These are phyloP conservation scores for Calameuta idolon DNA, from an alignment of 2,888 invertebrate species.

Conservation along the genomic window DNA sequence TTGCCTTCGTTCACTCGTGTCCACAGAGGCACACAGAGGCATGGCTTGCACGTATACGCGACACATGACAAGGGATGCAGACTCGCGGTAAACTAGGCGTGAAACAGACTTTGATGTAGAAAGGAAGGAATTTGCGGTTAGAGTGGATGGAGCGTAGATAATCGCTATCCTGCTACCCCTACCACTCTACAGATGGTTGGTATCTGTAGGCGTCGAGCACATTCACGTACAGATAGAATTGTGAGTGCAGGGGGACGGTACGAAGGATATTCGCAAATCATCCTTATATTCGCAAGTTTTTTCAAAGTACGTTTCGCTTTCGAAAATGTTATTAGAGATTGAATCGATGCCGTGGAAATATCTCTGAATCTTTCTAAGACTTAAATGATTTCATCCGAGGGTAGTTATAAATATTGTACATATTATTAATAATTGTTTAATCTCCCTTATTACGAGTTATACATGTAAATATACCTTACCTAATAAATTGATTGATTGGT, in stretches of 20 bases:
- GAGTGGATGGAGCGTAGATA: constrained; percentile 49
- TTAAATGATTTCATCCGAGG: not conserved
- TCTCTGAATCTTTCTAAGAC: not conserved
- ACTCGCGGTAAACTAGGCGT: constrained; percentile 47
- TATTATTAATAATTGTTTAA: not conserved
- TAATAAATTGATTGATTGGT: not conserved
- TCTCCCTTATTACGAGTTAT: not conserved
- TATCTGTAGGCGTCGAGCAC: constrained; percentile 1
- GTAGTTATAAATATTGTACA: too few species aligned
- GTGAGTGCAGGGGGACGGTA: not conserved
- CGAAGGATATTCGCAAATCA: not conserved
- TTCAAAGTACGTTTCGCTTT: too few species aligned
- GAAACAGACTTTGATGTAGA: constrained; percentile 49
- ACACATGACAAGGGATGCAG: constrained; percentile 14
- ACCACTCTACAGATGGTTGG: constrained; percentile 7
- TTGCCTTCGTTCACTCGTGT: not conserved
- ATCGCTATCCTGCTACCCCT: constrained; percentile 31
- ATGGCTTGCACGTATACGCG: not conserved
- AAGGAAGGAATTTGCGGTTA: constrained; percentile 47
- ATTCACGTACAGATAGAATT: constrained; percentile 1
- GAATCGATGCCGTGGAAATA: not conserved
- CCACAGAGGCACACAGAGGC: not conserved
- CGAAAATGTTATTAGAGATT: not conserved
- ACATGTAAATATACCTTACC: not conserved
- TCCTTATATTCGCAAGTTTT: not conserved